These are phyloP conservation scores for Pilophorus perplexus DNA, from an alignment of 2,888 invertebrate species.

Conservation along the genomic window DNA sequence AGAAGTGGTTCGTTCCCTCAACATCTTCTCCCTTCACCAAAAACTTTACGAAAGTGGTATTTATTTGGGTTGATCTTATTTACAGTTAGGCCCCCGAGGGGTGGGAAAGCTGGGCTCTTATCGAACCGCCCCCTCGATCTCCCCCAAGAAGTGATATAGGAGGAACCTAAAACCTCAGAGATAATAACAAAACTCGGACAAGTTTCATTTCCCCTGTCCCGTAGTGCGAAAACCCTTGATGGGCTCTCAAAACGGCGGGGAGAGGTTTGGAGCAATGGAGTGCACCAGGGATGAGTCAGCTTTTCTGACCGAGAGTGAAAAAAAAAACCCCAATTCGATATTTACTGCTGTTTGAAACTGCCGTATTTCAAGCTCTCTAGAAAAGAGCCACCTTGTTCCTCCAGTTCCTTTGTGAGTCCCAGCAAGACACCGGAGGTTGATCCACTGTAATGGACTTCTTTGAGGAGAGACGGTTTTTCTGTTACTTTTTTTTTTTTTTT, in stretches of 20 bases:
- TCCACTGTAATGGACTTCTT: slow-evolving; percentile 35
- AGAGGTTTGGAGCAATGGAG: background rate
- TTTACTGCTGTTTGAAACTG: slow-evolving; percentile 38
- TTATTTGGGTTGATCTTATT: slow-evolving; percentile 40
- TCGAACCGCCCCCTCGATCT: background rate
- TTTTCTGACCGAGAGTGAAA: slow-evolving; percentile 5
- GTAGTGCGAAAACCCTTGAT: slow-evolving; percentile 1
- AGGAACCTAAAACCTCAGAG: slow-evolving; percentile 26
- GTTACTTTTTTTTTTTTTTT: no score
- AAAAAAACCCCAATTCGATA: slow-evolving; percentile 34
- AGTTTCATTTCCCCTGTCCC: slow-evolving; percentile 37
- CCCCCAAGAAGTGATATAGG: slow-evolving; percentile 30
- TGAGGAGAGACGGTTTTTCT: slow-evolving; percentile 15
- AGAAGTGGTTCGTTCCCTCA: no score
- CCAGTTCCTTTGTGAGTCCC: background rate
- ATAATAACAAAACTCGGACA: slow-evolving; percentile 38
- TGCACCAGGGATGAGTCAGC: slow-evolving; percentile 24
- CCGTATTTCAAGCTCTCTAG: slow-evolving; percentile 32
- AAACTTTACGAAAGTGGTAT: slow-evolving; percentile 27
- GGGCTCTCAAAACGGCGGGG: background rate
- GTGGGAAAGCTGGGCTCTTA: slow-evolving; percentile 3
- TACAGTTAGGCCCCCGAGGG: slow-evolving; percentile 23
- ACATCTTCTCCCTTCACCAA: background rate
- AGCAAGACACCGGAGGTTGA: slow-evolving; percentile 15
- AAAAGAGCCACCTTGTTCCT: slow-evolving; percentile 15